Evolutionary conservation across 2,797 vertebrate species (phyloP), one percentile per base, ranked within the genome.

Genomic region (Delichon dasypus): DNA sequence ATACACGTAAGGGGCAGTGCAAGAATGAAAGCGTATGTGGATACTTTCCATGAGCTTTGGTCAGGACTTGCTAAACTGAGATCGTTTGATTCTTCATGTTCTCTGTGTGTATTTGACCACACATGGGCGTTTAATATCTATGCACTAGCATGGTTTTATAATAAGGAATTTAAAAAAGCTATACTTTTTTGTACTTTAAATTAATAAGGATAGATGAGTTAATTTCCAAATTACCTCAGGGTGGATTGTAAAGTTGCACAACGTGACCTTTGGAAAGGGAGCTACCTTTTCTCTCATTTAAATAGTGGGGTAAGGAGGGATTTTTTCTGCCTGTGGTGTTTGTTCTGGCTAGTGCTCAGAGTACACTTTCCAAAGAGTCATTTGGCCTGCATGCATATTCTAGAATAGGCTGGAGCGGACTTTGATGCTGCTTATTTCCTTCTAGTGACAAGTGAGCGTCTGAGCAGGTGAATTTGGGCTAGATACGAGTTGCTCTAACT

Each of bases 291-390:
- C 34, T 57, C 7, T 38, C 32, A 27, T 64, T 45, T 38, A 54
- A 67, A 45, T 71, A 30, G 4, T 11, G 22, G 14, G 13, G 14
- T 1, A 2, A 62, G 29, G 26, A 53, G 34, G 29, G 45, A 11
- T 51, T 84, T 81, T 27, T n/a, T 61, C 40, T 25, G 22, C 54
- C 50, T 19, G 0, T 54, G 25, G 15, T 18, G 3, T 47, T 92
- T 3, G 5, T 71, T 92, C 74, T 0, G 0, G 12, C 54, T 75
- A 0, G 54, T 2, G 1, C 10, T 13, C 6, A 13, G 51, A 67
- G 22, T 3, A 34, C 22, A 14, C 45, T 80, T 74, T 40, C 71
- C 51, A 38, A 53, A 38, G 54, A 7, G 9, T 51, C 8, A 5
- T 57, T 44, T 93, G n/a, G n/a, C 47, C 36, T 62, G 30, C 36